Evolutionary conservation across 2,113 vertebrate genomes (phyloP).

Genomic region (Rattus rattus): DNA sequence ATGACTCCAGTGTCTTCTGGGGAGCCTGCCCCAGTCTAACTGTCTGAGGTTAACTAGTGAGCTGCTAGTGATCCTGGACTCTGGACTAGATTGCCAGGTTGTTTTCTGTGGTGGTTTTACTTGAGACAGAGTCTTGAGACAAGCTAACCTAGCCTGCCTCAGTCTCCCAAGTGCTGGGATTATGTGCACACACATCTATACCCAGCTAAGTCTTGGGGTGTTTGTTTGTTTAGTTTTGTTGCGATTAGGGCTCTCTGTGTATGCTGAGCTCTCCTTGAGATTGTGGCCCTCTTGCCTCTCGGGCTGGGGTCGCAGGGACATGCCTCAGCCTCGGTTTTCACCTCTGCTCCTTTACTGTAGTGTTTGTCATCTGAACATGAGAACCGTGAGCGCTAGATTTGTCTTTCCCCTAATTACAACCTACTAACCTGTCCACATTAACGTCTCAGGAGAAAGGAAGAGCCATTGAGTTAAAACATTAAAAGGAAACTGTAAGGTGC

Average conservation of each 20-base stretch:
- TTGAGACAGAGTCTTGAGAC: not conserved
- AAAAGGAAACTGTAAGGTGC: not conserved
- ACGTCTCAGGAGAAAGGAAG: not conserved
- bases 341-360: not conserved
- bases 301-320: not conserved
- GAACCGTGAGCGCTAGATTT: not conserved
- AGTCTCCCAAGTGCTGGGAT: not conserved
- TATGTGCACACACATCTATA: not conserved
- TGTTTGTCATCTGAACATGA: slow-evolving; percentile 20
- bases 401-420: not conserved
- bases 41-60: not conserved
- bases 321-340: not conserved
- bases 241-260: not conserved
- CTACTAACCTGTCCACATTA: not conserved
- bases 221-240: not conserved
- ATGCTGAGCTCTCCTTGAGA: not conserved
- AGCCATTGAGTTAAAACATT: slow-evolving; percentile 16
- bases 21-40: not conserved
- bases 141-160: not conserved
- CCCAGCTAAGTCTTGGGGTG: not conserved
- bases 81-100: not conserved
- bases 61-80: not conserved
- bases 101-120: not conserved
- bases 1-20: not conserved
- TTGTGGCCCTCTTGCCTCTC: not conserved